A percentile compares a stretch with the other conserved stretches of the same genome.
phyloP scores from a whole-genome alignment of 2,888 invertebrate genomes.

The Mythimna albipuncta region DNA sequence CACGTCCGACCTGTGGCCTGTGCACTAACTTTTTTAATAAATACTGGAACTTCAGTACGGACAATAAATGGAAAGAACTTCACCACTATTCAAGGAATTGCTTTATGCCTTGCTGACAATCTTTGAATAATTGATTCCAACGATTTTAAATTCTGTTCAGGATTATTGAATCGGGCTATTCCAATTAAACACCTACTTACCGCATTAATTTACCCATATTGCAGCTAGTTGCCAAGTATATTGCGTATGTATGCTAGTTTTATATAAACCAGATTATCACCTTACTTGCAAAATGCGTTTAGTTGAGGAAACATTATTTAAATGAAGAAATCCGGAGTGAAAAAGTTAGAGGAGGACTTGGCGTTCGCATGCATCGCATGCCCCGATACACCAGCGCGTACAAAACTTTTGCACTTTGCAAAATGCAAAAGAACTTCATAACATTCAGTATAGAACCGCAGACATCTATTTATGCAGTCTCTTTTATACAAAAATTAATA shows the following conservation, averaged over 20 bases:
- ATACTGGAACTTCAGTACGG: constrained; percentile 64
- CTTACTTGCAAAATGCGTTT: constrained; percentile 69
- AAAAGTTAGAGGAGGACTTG: constrained; percentile 78
- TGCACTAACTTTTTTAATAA: constrained; percentile 73
- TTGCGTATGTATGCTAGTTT: constrained; percentile 10
- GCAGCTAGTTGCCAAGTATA: neutral
- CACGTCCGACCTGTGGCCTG: constrained; percentile 63
- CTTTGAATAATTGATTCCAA: constrained; percentile 53
- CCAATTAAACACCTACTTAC: constrained; percentile 6
- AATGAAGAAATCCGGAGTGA: constrained; percentile 81
- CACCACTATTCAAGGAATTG: constrained; percentile 64
- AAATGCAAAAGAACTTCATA: constrained; percentile 84
- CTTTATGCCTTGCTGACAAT: constrained; percentile 48
- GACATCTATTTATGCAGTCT: constrained; percentile 70
- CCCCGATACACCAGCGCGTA: constrained; percentile 77
- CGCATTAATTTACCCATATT: neutral
- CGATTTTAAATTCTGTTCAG: constrained; percentile 14
- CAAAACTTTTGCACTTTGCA: constrained; percentile 85
- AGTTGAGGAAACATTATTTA: constrained; percentile 80
- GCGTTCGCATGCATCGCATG: constrained; percentile 80
- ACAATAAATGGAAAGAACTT: constrained; percentile 66
- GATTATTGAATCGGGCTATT: constrained; percentile 11
- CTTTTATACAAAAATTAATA: constrained; percentile 68
- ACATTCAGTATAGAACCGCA: constrained; percentile 74
- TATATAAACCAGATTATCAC: constrained; percentile 46